These are phyloP conservation scores for Pygoscelis antarcticus DNA, from an alignment of 2,113 vertebrate genomes.

Conservation along the genomic window DNA sequence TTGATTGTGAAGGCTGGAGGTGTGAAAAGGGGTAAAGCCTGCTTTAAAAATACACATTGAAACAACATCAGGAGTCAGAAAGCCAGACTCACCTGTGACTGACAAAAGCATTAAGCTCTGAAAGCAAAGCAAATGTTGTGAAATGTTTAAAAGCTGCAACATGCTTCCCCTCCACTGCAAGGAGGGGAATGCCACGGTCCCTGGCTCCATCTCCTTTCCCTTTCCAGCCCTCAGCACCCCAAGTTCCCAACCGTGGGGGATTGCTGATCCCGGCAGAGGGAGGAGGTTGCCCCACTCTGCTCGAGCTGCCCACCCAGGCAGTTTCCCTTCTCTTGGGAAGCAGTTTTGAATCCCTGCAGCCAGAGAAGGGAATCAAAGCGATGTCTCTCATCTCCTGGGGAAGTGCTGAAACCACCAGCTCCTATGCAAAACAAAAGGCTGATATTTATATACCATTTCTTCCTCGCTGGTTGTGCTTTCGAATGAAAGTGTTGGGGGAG, in stretches of 20 bases:
- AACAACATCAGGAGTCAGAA: not conserved
- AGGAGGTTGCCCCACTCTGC: not conserved
- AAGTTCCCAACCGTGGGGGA: rapidly evolving
- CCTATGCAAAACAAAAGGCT: not conserved
- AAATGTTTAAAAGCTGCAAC: not conserved
- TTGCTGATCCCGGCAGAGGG: rapidly evolving
- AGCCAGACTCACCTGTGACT: not conserved
- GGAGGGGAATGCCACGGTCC: rapidly evolving
- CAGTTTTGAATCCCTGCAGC: not conserved
- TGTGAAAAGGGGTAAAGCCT: not conserved
- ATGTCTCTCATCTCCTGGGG: not conserved
- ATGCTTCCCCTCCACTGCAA: not conserved
- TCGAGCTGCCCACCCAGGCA: rapidly evolving
- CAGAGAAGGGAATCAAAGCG: not conserved
- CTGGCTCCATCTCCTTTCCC: not conserved
- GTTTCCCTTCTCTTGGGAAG: not conserved
- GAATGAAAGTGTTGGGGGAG: not conserved
- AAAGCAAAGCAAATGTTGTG: not conserved
- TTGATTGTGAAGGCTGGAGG: not conserved
- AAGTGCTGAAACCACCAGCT: not conserved
- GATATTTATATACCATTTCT: not conserved
- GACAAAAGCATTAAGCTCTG: not conserved
- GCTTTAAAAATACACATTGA: not conserved
- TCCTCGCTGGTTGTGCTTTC: not conserved
- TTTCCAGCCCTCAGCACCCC: not conserved